These are phyloP conservation scores for Staurois parvus DNA, from an alignment of 2,797 vertebrate species.

Conservation along the genomic window DNA sequence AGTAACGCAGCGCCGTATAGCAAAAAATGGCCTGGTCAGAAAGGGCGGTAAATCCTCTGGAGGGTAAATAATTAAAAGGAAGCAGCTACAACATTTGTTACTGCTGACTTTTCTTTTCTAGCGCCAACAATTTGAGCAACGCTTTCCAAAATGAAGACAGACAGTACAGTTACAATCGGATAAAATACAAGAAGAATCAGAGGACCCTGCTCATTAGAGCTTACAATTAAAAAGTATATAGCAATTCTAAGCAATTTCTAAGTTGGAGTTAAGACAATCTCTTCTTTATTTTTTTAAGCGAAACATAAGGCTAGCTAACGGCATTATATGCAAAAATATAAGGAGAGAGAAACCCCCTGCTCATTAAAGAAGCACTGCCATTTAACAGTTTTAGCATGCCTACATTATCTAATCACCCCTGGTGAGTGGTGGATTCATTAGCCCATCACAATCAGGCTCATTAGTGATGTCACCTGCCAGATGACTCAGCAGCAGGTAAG, in stretches of 20 bases:
- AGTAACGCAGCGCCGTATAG: no score
- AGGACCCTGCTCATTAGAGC: no score
- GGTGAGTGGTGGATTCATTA: slow-evolving; percentile 3
- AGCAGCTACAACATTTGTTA: no score
- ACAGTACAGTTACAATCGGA: no score
- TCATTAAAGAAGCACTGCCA: neutral
- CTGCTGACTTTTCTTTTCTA: no score
- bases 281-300: neutral
- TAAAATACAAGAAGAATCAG: no score
- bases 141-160: no score
- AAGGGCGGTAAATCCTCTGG: no score
- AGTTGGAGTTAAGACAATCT: neutral
- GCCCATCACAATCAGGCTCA: neutral
- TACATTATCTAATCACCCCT: neutral
- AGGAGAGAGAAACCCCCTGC: neutral
- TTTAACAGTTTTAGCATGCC: neutral
- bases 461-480: slow-evolving; percentile 20
- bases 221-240: neutral
- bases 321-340: neutral
- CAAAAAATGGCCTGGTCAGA: no score
- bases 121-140: no score
- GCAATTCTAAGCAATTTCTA: no score
- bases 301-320: neutral
- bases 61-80: no score
- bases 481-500: slow-evolving; percentile 6